A percentile compares a stretch with the other conserved stretches of the same genome.
These are phyloP conservation scores for Cistogaster globosa DNA, from an alignment of 2,888 invertebrate species.

Conservation along the genomic window DNA sequence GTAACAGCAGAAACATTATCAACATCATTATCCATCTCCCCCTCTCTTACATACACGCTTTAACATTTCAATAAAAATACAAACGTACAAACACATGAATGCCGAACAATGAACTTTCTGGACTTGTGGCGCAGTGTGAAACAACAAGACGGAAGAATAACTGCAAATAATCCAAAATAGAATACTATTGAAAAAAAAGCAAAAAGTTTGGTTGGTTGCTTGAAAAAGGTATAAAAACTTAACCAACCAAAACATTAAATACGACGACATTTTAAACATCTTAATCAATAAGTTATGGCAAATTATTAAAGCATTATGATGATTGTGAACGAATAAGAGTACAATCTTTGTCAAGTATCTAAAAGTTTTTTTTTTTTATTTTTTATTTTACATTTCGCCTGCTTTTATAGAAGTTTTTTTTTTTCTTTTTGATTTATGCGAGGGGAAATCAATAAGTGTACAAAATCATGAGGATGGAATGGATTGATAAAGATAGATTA, in stretches of 20 bases:
- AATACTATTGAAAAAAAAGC: slow-evolving; percentile 48
- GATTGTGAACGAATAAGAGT: not conserved
- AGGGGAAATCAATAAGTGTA: too few species aligned
- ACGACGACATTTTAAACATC: not conserved
- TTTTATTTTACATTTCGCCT: too few species aligned
- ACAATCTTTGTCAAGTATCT: not conserved
- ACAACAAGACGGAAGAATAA: slow-evolving; percentile 54
- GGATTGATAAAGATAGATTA: too few species aligned
- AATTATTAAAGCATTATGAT: slow-evolving; percentile 2
- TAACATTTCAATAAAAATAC: not conserved
- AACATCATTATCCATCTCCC: slow-evolving; percentile 54
- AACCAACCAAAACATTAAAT: slow-evolving; percentile 12
- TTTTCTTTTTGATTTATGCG: not conserved
- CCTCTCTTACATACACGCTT: slow-evolving; percentile 1
- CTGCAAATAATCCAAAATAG: slow-evolving; percentile 57
- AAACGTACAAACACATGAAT: not conserved
- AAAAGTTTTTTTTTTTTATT: too few species aligned
- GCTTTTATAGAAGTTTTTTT: not conserved
- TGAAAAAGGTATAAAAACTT: not conserved
- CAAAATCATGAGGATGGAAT: too few species aligned
- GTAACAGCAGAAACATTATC: slow-evolving; percentile 50
- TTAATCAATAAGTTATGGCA: slow-evolving; percentile 22
- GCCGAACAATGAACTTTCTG: slow-evolving; percentile 67
- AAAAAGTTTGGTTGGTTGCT: slow-evolving; percentile 18
- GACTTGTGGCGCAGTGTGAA: slow-evolving; percentile 38